These are phyloP conservation scores for Rhombomys opimus DNA, from an alignment of 2,113 vertebrate species.

Conservation along the genomic window DNA sequence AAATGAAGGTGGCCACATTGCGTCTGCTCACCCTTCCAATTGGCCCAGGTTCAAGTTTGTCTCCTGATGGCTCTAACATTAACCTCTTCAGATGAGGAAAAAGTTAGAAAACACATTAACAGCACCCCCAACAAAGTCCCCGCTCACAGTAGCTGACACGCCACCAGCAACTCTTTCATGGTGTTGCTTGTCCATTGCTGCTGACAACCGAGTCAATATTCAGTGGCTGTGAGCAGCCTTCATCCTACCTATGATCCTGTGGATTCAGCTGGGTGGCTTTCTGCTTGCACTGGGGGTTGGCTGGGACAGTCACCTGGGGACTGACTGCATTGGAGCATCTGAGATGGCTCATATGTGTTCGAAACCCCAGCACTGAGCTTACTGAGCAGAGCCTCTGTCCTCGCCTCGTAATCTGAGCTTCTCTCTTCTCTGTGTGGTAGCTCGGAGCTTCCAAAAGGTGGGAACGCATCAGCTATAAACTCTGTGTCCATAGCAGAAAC, in stretches of 20 bases:
- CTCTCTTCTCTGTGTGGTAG: neutral
- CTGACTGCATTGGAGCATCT: no score
- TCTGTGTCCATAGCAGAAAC: neutral
- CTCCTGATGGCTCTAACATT: neutral
- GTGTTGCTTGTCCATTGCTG: fast-evolving
- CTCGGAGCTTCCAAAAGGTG: neutral
- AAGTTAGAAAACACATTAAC: neutral
- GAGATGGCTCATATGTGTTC: neutral
- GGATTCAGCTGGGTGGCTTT: neutral
- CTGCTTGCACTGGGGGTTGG: neutral
- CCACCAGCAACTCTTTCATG: neutral
- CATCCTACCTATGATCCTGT: neutral
- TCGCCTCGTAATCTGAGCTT: neutral
- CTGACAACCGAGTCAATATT: neutral
- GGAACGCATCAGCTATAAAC: neutral
- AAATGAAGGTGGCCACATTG: neutral
- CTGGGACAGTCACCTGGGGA: neutral
- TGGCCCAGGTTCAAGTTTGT: neutral
- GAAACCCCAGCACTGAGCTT: neutral
- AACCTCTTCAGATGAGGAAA: neutral
- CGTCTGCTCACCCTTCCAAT: neutral
- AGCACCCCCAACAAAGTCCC: neutral
- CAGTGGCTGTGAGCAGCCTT: neutral
- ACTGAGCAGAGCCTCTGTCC: neutral
- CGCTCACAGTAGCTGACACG: neutral